Base-by-base conservation (phyloP, 2,888 invertebrate species). In the Junonia oenone region DNA sequence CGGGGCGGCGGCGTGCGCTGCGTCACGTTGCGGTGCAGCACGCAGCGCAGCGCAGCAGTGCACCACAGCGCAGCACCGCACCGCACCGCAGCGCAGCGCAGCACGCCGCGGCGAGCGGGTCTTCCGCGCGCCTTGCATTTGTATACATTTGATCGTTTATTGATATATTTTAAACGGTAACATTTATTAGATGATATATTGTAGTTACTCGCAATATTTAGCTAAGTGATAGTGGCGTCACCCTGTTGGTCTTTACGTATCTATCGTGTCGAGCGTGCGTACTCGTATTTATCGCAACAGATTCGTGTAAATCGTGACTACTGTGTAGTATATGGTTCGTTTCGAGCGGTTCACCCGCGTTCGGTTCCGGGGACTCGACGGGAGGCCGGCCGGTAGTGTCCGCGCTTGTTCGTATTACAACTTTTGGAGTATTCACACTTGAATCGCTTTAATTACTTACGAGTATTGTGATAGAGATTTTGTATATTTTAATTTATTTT, bases 401-500 rank as follows among this genome's bases (percentile, higher is more conserved):
- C 75, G 55, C 80, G 83, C 83, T 80, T 81, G 75, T 79, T 81
- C 75, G 79, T 81, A 82, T 83, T 81, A 81, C 84, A 78, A 84
- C 81, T 76, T 84, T 85, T 83, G 86, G 86, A 88, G 87, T 87
- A 87, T 89, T 89, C 88, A 89, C 88, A 87, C 81, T 83, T 86
- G 86, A 85, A 87, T 89, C 79, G 90, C 90, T 90, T 90, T 89
- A 90, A 89, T 89, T 90, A 89, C 89, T 89, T 90, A 89, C 90
- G 87, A 89, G 89, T 89, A 89, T 90, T 90, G 90, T 89, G 90
- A 89, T 90, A 90, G 90, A 90, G 88, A 88, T 90, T 66, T 89
- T 90, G 89, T 90, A 89, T 90, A 89, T 88, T 89, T 86, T 90
- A 89, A 90, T 89, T 90, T 89, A 89, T 90, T 89, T 87, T 83